Conservation (phyloP, 2,113 vertebrate genomes). For the Cyanistes caeruleus region DNA sequence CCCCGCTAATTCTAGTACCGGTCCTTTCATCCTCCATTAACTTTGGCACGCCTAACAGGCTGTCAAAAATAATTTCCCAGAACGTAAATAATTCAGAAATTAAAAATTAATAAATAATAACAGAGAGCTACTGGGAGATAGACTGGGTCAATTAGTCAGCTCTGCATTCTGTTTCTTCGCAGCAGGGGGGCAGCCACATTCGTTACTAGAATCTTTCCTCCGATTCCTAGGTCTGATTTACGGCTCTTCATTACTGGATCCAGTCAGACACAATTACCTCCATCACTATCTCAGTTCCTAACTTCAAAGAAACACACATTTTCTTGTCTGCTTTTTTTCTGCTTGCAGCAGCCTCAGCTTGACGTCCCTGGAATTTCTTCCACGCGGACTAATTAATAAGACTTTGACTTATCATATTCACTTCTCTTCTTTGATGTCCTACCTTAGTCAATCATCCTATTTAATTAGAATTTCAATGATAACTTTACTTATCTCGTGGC, state of each 20-base stretch:
- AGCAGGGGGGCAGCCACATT: constrained; percentile 79
- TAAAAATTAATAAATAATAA: constrained; percentile 99
- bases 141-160: constrained; percentile 91
- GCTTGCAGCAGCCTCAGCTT: constrained; percentile 84
- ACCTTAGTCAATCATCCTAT: constrained; percentile 87
- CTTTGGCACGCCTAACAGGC: constrained; percentile 82
- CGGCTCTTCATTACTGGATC: constrained; percentile 89
- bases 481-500: constrained; percentile 84
- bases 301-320: constrained; percentile 93
- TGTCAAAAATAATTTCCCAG: constrained; percentile 86
- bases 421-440: constrained; percentile 88
- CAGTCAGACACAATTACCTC: constrained; percentile 95
- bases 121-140: constrained; percentile 88
- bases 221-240: constrained; percentile 83
- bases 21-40: constrained; percentile 89
- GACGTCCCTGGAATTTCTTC: constrained; percentile 85
- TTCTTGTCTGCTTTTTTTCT: constrained; percentile 82
- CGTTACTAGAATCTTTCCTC: constrained; percentile 82
- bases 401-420: constrained; percentile 85
- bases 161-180: constrained; percentile 86
- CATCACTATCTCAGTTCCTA: constrained; percentile 80
- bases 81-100: constrained; percentile 97
- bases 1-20: constrained; percentile 78
- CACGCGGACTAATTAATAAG: constrained; percentile 88
- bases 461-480: constrained; percentile 89